Conservation (phyloP, 1,140 invertebrate species). For the Mycetomoellerius zeteki region DNA sequence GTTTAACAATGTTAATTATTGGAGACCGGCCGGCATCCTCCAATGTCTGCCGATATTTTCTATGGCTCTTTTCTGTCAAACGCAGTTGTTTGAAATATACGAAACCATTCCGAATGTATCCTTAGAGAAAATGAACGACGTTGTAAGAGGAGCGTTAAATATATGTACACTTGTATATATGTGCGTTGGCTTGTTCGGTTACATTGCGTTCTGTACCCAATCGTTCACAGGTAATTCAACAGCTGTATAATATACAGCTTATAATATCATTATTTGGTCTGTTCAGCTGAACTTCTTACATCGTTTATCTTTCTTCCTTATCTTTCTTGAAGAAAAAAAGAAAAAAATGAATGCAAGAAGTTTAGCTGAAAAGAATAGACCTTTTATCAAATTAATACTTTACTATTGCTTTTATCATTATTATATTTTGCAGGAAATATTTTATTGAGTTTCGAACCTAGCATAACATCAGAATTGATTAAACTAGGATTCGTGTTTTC, state of each 20-base stretch:
- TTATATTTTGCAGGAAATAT: constrained; percentile 92
- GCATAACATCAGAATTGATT: constrained; percentile 94
- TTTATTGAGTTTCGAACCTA: constrained; percentile 93
- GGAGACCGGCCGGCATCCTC: constrained; percentile 94
- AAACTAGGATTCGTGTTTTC: constrained; percentile 98
- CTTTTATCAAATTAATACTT: constrained; percentile 1
- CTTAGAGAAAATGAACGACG: constrained; percentile 95
- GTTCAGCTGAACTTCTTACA: too few relatives aligned
- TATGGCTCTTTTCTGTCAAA: constrained; percentile 98
- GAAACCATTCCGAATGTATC: constrained; percentile 95
- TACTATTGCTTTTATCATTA: neutral
- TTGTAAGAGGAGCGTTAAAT: constrained; percentile 95
- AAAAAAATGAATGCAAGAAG: too few relatives aligned
- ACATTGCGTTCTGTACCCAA: constrained; percentile 95
- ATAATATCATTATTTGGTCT: too few relatives aligned
- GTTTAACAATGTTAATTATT: constrained; percentile 92
- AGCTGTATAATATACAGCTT: neutral
- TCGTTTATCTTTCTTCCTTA: too few relatives aligned
- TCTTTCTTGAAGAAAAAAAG: too few relatives aligned
- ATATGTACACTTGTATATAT: constrained; percentile 96
- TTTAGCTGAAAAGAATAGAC: too few relatives aligned
- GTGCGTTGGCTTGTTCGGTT: constrained; percentile 97
- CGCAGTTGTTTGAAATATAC: constrained; percentile 98
- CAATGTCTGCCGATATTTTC: constrained; percentile 98
- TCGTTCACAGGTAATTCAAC: constrained; percentile 89